These are phyloP conservation scores for Lytechinus pictus DNA, from an alignment of 35 echinoderm and acorn worm species.

Conservation along the genomic window DNA sequence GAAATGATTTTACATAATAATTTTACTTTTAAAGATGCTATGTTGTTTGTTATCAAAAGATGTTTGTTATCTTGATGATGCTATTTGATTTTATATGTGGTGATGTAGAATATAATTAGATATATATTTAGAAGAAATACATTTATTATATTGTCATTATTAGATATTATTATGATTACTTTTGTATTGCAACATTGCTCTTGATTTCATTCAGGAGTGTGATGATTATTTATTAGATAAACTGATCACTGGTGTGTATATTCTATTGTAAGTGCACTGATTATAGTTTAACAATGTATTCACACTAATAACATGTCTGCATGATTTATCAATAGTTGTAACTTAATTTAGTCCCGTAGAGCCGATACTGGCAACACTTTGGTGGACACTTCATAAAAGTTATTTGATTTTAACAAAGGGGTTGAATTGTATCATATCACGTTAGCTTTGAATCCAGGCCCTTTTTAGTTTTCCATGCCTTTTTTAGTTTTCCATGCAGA, in stretches of 20 bases:
- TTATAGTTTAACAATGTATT: neutral
- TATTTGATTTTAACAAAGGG: no score
- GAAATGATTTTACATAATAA: neutral
- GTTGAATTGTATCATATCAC: no score
- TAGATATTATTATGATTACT: neutral
- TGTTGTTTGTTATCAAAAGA: neutral
- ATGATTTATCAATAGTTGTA: neutral
- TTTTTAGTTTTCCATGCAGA: no score
- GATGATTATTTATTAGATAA: no score
- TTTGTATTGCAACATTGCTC: neutral
- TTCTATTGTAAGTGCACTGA: neutral
- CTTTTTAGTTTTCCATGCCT: no score
- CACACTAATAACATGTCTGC: neutral
- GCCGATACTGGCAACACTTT: no score
- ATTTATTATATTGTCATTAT: neutral
- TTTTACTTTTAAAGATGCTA: neutral
- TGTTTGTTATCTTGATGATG: neutral
- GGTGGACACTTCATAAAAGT: no score
- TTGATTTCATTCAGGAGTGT: neutral
- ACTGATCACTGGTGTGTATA: neutral
- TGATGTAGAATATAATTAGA: slow-evolving; percentile 1
- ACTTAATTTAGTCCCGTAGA: no score
- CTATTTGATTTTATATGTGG: neutral
- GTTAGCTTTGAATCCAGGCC: no score
- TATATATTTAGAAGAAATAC: neutral